Evolutionary conservation across 2,113 vertebrate genomes (phyloP), one percentile per base, ranked within the genome.

Genomic region (Origma solitaria): DNA sequence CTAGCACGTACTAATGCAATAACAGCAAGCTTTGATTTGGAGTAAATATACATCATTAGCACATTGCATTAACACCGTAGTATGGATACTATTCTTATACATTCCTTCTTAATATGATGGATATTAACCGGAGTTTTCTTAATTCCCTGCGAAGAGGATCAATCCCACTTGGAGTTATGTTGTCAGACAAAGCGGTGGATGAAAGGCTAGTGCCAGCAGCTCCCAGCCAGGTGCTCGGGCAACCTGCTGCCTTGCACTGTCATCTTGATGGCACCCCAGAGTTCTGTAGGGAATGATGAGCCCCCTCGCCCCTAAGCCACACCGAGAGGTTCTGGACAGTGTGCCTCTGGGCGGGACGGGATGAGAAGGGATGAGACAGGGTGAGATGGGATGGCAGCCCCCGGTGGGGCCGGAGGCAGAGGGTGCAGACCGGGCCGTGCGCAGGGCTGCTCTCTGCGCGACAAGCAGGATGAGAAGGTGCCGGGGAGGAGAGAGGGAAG

Each of bases 131-230:
- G 65, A 56, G 37, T 72, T 72, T 51, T 57, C 20, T 10, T 37
- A 44, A 56, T 69, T 77, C 58, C 10, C 20, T 40, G 44, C 45
- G 8, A 31, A 51, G 21, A 16, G 19, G 33, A 69, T 60, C 30
- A 58, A 54, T 72, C 42, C 58, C 38, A 4, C 7, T 15, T 0
- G 28, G 68, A 81, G 71, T 60, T 54, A 10, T 0, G 8, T 22
- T 53, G 56, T 44, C 30, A 60, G 58, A 64, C 66, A 80, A 72
- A 47, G 79, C 18, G 6, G 20, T 1, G 2, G 64, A 38, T 47
- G 66, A 71, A 82, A 79, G 33, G 21, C n/a, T 73, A 35, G 13
- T 1, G 28, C 50, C 42, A 53, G 64, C 77, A 37, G 4, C 1
- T 24, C 30, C 78, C 58, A 47, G 9, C 4, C 42, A 57, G 73